Evolutionary conservation across 2,888 invertebrate species (phyloP).

Genomic region (Pomacea canaliculata): DNA sequence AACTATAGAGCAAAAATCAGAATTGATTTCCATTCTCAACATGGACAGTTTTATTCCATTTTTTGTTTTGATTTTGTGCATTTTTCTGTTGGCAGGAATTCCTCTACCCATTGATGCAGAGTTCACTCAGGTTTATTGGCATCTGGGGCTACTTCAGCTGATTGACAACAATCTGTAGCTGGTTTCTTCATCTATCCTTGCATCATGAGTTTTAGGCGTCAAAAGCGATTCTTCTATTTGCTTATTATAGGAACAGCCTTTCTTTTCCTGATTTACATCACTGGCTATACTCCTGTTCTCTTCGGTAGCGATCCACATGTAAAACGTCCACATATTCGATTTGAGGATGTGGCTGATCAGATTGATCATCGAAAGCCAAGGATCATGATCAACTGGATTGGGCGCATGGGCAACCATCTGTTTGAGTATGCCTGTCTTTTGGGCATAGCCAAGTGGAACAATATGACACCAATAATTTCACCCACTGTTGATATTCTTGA

Average conservation of each 20-base stretch:
- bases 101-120: no score
- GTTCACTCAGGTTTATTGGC: no score
- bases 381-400: constrained; percentile 41
- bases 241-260: background rate
- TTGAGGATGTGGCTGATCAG: constrained; percentile 26
- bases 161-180: no score
- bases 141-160: no score
- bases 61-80: no score
- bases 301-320: constrained; percentile 20
- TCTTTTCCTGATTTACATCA: constrained; percentile 20
- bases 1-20: no score
- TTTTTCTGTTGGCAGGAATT: no score
- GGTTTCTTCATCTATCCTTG: no score
- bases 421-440: constrained; percentile 56
- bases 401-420: constrained; percentile 58
- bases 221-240: constrained; percentile 24
- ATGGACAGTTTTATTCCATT: no score
- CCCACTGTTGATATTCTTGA: constrained; percentile 38
- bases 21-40: no score
- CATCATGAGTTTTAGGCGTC: constrained; percentile 1
- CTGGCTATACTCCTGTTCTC: constrained; percentile 21
- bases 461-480: constrained; percentile 52
- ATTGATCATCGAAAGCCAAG: constrained; percentile 27
- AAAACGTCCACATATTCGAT: constrained; percentile 25
- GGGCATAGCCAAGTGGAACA: constrained; percentile 48